A percentile compares a stretch with the other conserved stretches of the same genome.
Evolutionary conservation across 2,888 invertebrate species (phyloP).

Genomic region (Ennomos erosarius): DNA sequence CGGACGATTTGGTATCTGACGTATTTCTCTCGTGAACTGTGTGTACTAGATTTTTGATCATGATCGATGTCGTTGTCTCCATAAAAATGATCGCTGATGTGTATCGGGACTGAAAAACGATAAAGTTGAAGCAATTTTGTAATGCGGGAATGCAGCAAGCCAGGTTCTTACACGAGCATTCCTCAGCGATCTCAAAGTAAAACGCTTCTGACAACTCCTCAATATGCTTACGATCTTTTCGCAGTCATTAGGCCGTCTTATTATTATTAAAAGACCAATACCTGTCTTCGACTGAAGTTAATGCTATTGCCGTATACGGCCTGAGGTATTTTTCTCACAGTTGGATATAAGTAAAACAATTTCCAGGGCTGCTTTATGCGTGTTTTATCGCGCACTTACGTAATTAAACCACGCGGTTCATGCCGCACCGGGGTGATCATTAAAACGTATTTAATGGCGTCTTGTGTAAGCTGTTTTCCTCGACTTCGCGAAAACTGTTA

Average conservation of each 20-base stretch:
- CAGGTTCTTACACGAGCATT: slow-evolving; percentile 6
- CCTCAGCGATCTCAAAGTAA: slow-evolving; percentile 6
- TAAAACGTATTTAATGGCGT: slow-evolving; percentile 65
- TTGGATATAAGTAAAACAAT: slow-evolving; percentile 43
- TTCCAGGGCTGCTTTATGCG: slow-evolving; percentile 46
- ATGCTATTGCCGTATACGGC: slow-evolving; percentile 37
- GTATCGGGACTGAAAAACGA: too few species aligned
- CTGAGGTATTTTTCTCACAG: slow-evolving; percentile 48
- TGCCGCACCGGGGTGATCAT: slow-evolving; percentile 53
- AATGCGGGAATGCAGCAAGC: not conserved
- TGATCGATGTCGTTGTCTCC: not conserved
- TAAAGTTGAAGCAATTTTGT: not conserved
- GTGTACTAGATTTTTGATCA: not conserved
- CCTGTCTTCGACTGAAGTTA: slow-evolving; percentile 15
- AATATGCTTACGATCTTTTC: slow-evolving; percentile 12
- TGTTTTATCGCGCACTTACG: slow-evolving; percentile 59
- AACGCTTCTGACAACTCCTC: slow-evolving; percentile 14
- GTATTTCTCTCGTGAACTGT: slow-evolving; percentile 2
- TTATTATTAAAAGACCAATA: slow-evolving; percentile 8
- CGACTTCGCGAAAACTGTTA: slow-evolving; percentile 53
- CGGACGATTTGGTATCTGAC: slow-evolving; percentile 30
- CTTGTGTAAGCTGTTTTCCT: slow-evolving; percentile 64
- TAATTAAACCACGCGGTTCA: slow-evolving; percentile 61
- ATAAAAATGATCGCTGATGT: too few species aligned
- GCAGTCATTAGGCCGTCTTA: slow-evolving; percentile 9